Percentiles rank a stretch among this genome's conserved stretches.
phyloP scores from a whole-genome alignment of 2,113 vertebrate genomes.

The Pontoporia blainvillei region DNA sequence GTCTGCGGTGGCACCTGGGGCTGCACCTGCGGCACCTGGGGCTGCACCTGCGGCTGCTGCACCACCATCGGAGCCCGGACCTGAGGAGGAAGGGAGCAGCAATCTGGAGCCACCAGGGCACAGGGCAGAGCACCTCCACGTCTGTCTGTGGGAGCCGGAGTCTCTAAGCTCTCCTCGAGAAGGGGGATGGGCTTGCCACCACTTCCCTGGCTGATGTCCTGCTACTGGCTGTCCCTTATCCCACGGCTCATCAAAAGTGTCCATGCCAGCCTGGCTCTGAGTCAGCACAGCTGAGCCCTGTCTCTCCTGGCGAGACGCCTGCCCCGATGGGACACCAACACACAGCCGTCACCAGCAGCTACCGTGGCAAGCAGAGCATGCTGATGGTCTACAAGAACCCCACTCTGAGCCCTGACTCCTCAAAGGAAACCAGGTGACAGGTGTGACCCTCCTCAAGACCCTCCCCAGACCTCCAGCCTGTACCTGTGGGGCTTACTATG shows the following conservation, averaged over 20 bases:
- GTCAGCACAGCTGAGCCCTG: not conserved
- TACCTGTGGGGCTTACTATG: not conserved
- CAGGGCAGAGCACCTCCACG: too few relatives aligned
- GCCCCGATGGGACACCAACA: not conserved
- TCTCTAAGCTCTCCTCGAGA: not conserved
- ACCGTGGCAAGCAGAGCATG: not conserved
- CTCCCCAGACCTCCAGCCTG: not conserved
- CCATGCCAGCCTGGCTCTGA: not conserved
- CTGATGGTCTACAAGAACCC: not conserved
- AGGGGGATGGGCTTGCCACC: not conserved
- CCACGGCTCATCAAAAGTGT: not conserved
- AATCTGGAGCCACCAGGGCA: not conserved
- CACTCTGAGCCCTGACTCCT: not conserved
- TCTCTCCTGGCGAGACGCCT: not conserved
- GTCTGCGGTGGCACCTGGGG: conserved; percentile 68
- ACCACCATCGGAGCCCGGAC: conserved; percentile 82
- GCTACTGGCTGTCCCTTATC: not conserved
- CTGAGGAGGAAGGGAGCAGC: conserved; percentile 34
- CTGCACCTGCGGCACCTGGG: conserved; percentile 58
- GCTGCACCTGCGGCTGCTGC: conserved; percentile 79
- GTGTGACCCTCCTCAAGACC: not conserved
- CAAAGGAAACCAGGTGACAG: not conserved
- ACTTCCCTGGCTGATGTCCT: not conserved
- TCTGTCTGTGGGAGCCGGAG: not conserved
- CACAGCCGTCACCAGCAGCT: not conserved